Percentiles rank a stretch among this genome's conserved stretches.
phyloP scores from a whole-genome alignment of 2,797 vertebrate species.

The Eospalax fontanierii region DNA sequence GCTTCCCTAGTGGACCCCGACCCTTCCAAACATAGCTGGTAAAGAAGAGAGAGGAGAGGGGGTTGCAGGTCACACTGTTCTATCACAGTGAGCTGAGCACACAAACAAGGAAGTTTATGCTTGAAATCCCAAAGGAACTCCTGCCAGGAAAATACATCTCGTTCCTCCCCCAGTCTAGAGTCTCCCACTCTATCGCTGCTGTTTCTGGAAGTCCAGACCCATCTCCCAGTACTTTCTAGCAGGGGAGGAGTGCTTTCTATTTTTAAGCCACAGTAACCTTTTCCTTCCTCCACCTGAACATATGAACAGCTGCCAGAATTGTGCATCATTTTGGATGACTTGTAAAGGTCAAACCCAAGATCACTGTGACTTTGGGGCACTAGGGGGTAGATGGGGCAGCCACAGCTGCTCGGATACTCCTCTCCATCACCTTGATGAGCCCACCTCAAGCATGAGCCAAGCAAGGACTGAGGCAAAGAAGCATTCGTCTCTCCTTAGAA shows the following conservation, averaged over 20 bases:
- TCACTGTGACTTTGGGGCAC: neutral
- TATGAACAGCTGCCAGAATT: neutral
- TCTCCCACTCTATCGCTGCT: conserved; percentile 6
- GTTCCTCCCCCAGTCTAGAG: neutral
- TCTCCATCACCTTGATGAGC: neutral
- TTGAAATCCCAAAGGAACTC: conserved; percentile 23
- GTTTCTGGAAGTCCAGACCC: conserved; percentile 45
- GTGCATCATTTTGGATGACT: neutral
- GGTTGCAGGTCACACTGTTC: neutral
- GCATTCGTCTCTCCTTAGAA: neutral
- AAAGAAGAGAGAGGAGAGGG: neutral
- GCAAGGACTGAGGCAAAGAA: neutral
- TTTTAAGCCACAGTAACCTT: conserved; percentile 39
- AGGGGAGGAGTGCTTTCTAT: neutral
- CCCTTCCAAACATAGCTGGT: neutral
- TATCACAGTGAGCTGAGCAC: neutral
- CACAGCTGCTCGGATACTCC: neutral
- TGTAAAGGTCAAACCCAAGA: neutral
- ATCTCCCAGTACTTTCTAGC: neutral
- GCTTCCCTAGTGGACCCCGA: neutral
- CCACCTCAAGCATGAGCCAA: neutral
- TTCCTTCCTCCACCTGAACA: conserved; percentile 4
- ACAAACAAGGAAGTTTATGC: neutral
- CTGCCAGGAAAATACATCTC: conserved; percentile 29
- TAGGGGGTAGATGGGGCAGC: rapidly evolving